Percentiles rank a stretch among this genome's conserved stretches.
phyloP scores from a whole-genome alignment of 2,113 vertebrate genomes.

The Trinectes maculatus region DNA sequence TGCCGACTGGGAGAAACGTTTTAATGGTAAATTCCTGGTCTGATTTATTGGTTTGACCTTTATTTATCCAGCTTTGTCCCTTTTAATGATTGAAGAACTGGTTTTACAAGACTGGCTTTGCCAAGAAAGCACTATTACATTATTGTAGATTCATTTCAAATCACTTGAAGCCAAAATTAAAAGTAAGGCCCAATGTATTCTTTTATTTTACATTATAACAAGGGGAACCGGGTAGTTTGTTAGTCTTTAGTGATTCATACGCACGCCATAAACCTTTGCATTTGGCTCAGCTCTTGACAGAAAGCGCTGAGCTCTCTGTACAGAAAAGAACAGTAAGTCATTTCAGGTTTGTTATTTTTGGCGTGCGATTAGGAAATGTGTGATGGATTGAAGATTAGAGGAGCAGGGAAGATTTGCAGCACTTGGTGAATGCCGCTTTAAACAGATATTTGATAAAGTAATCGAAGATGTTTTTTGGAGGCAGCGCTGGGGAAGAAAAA shows the following conservation, averaged over 20 bases:
- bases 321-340: constrained; percentile 37
- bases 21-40: constrained; percentile 25
- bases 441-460: constrained; percentile 68
- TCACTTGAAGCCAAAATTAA: constrained; percentile 60
- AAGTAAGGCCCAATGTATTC: constrained; percentile 26
- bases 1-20: constrained; percentile 22
- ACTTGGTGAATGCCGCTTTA: constrained; percentile 26
- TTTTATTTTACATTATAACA: constrained; percentile 31
- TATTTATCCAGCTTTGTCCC: constrained; percentile 59
- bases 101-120: constrained; percentile 49
- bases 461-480: constrained; percentile 70
- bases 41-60: constrained; percentile 68
- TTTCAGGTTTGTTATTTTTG: constrained; percentile 73
- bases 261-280: constrained; percentile 42
- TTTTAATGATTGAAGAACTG: constrained; percentile 54
- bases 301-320: no score
- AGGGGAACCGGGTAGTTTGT: constrained; percentile 44
- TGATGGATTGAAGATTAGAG: constrained; percentile 68
- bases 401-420: constrained; percentile 57
- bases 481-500: constrained; percentile 19
- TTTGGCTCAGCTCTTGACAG: constrained; percentile 46
- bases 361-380: constrained; percentile 65
- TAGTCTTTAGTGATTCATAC: constrained; percentile 51
- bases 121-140: constrained; percentile 47
- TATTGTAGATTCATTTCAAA: constrained; percentile 45